Evolutionary conservation across 37 sponge, comb jelly and placozoan genomes (phyloP), one percentile per base, ranked within the genome.

Genomic region (Beroe forskalii): DNA sequence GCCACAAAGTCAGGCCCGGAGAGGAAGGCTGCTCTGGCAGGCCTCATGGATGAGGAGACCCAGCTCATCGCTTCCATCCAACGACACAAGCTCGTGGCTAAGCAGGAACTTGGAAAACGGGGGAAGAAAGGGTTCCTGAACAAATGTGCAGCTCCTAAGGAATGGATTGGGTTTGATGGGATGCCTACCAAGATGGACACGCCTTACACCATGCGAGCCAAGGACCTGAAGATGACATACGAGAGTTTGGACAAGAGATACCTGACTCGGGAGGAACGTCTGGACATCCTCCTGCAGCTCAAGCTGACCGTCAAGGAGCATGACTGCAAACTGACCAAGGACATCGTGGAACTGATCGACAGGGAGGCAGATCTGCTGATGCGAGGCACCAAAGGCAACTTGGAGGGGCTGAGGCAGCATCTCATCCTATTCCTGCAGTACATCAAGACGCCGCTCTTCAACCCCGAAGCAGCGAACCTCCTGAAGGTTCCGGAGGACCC

Each of bases 1-100:
- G 67, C 90, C 38, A 94, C 91, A 9, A 93, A 91, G 0, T 27
- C 67, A 37, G 97, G 97, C 12, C 91, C 97, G 4, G 95, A 94
- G 92, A 90, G 96, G 76, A 97, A 97, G 92, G 97, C 96, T 12
- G 97, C 97, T 0, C 92, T 97, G 20, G 94, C 94, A 75, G 92
- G 42, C 1, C 94, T 97, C 31, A 91, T 97, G 91, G 97, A 97
- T 67, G 92, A 96, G 66, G 97, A 97, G 66, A 94, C 97, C 6
- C 89, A 95, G 43, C 94, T 96, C 38, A 96, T 97, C n/a, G 96
- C 96, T 31, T 95, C 95, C 72, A 94, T 96, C 40, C 94, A 95
- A 0, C 76, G 91, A 63, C 98, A 97, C 91, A 92, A 93, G 62
- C 89, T 93, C 0, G 39, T 75, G 6, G 98, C 98, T 4, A 92